Conservation (phyloP, 2,888 invertebrate genomes). For the Mactromeris polynyma region DNA sequence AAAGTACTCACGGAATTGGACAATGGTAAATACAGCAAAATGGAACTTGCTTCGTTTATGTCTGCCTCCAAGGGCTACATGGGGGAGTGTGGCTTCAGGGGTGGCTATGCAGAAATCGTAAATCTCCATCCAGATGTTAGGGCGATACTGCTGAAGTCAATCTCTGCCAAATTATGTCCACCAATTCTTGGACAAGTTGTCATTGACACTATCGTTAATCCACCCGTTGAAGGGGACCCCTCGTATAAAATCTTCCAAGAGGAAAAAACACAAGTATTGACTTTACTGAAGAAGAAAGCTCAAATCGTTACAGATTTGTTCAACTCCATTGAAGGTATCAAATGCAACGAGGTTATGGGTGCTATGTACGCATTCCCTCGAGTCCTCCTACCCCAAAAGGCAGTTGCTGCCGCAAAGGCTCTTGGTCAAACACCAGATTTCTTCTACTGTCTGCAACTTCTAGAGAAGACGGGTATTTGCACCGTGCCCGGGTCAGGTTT, state of each 20-base stretch:
- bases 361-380: constrained; percentile 99
- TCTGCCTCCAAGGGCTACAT: constrained; percentile 96
- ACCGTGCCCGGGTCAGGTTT: constrained; percentile 93
- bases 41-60: constrained; percentile 98
- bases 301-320: constrained; percentile 94
- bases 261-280: constrained; percentile 92
- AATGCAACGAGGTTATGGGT: constrained; percentile 94
- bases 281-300: constrained; percentile 93
- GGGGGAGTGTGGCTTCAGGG: constrained; percentile 95
- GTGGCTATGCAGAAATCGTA: constrained; percentile 97
- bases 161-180: constrained; percentile 98
- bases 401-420: constrained; percentile 93
- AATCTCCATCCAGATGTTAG: constrained; percentile 94
- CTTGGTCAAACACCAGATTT: constrained; percentile 91
- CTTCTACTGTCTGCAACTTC: constrained; percentile 96
- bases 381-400: constrained; percentile 93
- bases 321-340: constrained; percentile 96
- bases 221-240: constrained; percentile 94
- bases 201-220: constrained; percentile 96
- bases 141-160: constrained; percentile 87
- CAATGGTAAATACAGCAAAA: constrained; percentile 91
- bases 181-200: constrained; percentile 95
- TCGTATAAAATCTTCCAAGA: constrained; percentile 89
- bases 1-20: constrained; percentile 97
- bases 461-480: constrained; percentile 97